Conservation (phyloP, 2,797 vertebrate genomes). For the Myotis pilosus region DNA sequence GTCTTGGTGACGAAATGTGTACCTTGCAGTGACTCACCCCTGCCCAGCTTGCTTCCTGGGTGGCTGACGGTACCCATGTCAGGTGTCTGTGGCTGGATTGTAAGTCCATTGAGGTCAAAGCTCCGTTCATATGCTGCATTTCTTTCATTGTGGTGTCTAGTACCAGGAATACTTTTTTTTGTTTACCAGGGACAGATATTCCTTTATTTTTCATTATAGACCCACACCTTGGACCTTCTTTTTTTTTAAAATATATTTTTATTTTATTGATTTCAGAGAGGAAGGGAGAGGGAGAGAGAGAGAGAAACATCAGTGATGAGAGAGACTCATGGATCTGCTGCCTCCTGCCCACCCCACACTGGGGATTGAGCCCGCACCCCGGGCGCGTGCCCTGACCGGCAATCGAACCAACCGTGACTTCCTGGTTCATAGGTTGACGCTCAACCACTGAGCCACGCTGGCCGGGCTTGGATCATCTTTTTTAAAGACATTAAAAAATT, state of each 20-base stretch:
- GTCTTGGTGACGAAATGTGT: neutral
- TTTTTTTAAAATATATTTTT: no score
- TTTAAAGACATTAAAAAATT: neutral
- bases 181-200: neutral
- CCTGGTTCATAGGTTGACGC: no score
- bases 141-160: no score
- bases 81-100: neutral
- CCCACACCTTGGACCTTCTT: neutral
- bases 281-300: no score
- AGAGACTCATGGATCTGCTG: no score
- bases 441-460: no score
- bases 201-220: neutral
- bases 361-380: no score
- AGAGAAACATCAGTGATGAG: no score
- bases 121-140: neutral
- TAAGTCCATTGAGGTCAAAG: neutral
- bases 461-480: neutral
- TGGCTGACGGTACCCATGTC: neutral
- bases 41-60: neutral
- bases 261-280: no score
- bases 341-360: no score
- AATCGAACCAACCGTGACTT: no score
- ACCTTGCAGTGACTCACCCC: neutral
- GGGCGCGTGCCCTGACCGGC: no score
- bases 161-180: neutral